These are phyloP conservation scores for Coelopa frigida DNA, from an alignment of 1,140 invertebrate species.

Conservation along the genomic window DNA sequence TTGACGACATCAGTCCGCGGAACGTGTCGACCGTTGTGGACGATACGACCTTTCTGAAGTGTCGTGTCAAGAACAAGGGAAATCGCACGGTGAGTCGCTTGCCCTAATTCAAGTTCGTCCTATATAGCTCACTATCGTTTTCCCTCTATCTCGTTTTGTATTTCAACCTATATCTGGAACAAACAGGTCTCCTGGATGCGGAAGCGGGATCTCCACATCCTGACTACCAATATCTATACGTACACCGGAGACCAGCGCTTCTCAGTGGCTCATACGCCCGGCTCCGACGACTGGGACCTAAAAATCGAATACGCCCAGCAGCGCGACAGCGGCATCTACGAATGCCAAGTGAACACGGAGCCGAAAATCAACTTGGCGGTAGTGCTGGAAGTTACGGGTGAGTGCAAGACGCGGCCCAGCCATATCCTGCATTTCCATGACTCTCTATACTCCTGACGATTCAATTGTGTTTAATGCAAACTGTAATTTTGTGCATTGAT, in stretches of 20 bases:
- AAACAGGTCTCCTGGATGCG: constrained; percentile 86
- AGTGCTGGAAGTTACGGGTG: constrained; percentile 70
- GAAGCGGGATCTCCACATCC: constrained; percentile 79
- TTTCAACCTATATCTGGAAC: constrained; percentile 4
- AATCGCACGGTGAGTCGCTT: constrained; percentile 73
- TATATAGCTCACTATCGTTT: too few relatives aligned
- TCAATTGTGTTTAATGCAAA: background rate
- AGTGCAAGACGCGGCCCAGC: constrained; percentile 17
- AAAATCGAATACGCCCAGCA: constrained; percentile 81
- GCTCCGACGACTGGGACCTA: constrained; percentile 86
- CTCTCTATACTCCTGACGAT: background rate
- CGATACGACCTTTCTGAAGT: constrained; percentile 71
- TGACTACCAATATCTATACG: constrained; percentile 77
- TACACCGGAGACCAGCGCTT: constrained; percentile 83
- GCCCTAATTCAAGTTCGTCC: too few relatives aligned
- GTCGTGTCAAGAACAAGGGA: constrained; percentile 77
- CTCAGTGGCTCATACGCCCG: constrained; percentile 73
- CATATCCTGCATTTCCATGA: background rate
- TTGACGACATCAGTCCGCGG: constrained; percentile 72
- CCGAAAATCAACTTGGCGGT: constrained; percentile 78
- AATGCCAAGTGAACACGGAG: constrained; percentile 77
- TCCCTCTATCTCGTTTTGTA: too few relatives aligned
- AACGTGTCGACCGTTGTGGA: constrained; percentile 80
- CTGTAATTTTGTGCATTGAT: background rate
- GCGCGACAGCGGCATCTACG: constrained; percentile 79